Evolutionary conservation across 2,797 vertebrate genomes (phyloP), one percentile per base, ranked within the genome.

Genomic region (Eospalax fontanierii): DNA sequence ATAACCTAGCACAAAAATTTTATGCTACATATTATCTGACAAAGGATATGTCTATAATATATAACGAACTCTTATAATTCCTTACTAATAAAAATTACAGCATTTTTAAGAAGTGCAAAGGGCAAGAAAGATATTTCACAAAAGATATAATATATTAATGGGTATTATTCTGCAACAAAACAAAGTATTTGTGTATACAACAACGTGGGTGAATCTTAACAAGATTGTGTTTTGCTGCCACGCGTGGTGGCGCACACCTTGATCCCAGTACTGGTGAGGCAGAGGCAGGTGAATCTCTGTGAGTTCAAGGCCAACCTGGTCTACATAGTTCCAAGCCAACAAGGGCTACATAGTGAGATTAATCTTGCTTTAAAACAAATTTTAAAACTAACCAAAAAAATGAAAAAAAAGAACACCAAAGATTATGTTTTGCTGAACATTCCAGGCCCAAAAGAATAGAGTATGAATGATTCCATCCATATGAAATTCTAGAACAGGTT

Each of bases 351-450:
- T 54, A 54, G 50, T 54, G 50, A 54, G 50, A 54, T n/a, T n/a
- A n/a, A n/a, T 54, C 8, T 54, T 54, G 12, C 14, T 12, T 54
- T 12, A 54, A 54, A 54, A 54, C 50, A 54, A 54, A 54, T n/a
- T n/a, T n/a, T n/a, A n/a, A n/a, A n/a, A n/a, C n/a, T n/a, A n/a
- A n/a, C n/a, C n/a, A n/a, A n/a, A n/a, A n/a, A n/a, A n/a, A n/a
- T n/a, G n/a, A n/a, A n/a, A n/a, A n/a, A n/a, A n/a, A n/a, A n/a
- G n/a, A n/a, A n/a, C n/a, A n/a, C n/a, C n/a, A 73, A 83, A 50
- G 70, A 50, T 82, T 71, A 35, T 70, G 66, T 74, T 89, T 92
- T 70, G 33, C 65, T 66, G 22, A 93, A 88, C 43, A 89, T 33
- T 30, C 24, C 46, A 90, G 70, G 38, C 19, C 30, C 54, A 33